Base-by-base conservation (phyloP, 2,888 invertebrate species). In the Phalangium opilio region DNA sequence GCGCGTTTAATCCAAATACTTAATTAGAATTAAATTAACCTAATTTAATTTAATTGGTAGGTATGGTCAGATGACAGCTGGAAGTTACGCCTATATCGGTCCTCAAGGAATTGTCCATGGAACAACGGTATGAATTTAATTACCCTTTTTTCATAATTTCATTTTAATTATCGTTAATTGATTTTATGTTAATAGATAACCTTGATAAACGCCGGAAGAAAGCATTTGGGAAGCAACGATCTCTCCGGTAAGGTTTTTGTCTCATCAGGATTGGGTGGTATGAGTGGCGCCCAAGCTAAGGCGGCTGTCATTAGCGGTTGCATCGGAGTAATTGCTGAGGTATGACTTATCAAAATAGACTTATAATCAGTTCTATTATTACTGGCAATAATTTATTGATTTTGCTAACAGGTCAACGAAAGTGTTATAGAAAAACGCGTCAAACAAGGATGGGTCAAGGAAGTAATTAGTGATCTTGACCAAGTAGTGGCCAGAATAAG, bases 71-170 rank as follows among this genome's bases (percentile, higher is more conserved):
- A 76, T 76, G 76, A 76, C 76, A 4, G 75, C 75, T 7, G 76
- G 76, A 12, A 72, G 72, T 55, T 77, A 69, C 58, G 75, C 75
- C 55, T 76, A 77, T 61, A 76, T 76, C 54, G 76, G 76, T 5
- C 75, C 76, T 8, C 76, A 77, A 59, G 76, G 76, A 15, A 77
- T 77, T 50, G 76, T 76, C 11, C 76, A 77, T 58, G 76, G 76
- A 20, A 77, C 76, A 3, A 73, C 73, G 49, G 74, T 75, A 62
- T 58, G 63, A 58, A 21, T 39, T 15, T 17, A n/a, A 18, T 12
- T 44, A 41, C 11, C 20, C 35, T 43, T 14, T 19, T 41, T 41
- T 11, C 27, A n/a, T n/a, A n/a, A n/a, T n/a, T n/a, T n/a, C n/a
- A n/a, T n/a, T n/a, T n/a, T n/a, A 40, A 14, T 40, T 18, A 14